Conservation (phyloP, 2,888 invertebrate genomes). For the Tenodera sinensis region DNA sequence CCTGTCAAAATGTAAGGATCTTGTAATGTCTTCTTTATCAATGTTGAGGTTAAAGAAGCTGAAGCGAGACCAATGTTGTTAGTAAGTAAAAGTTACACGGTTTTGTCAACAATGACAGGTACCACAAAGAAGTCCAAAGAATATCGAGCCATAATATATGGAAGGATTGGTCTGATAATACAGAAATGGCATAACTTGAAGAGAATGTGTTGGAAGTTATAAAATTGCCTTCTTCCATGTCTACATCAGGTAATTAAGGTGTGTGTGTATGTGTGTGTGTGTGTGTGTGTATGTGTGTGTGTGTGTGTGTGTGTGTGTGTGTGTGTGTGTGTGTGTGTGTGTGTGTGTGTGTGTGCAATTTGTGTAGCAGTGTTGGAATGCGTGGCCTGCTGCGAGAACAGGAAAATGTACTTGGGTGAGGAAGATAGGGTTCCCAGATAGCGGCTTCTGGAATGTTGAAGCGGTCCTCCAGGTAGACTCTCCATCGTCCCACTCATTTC, state of each 20-base stretch:
- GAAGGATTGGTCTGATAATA: neutral
- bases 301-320: too few species aligned
- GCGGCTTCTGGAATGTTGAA: neutral
- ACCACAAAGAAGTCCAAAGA: too few species aligned
- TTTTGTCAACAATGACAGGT: too few species aligned
- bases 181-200: neutral
- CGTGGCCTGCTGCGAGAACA: neutral
- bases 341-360: neutral
- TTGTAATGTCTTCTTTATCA: too few species aligned
- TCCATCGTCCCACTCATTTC: neutral
- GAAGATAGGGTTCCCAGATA: neutral
- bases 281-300: too few species aligned
- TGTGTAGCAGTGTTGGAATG: neutral
- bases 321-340: too few species aligned
- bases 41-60: neutral
- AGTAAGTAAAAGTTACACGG: too few species aligned
- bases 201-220: neutral
- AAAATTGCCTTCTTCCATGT: neutral
- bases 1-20: too few species aligned
- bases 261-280: too few species aligned
- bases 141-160: too few species aligned
- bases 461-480: neutral
- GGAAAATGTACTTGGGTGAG: neutral
- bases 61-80: neutral
- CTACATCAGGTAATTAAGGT: neutral